Percentiles rank a stretch among this genome's conserved stretches.
phyloP scores from a whole-genome alignment of 2,797 vertebrate genomes.

The Chromobotia macracanthus region DNA sequence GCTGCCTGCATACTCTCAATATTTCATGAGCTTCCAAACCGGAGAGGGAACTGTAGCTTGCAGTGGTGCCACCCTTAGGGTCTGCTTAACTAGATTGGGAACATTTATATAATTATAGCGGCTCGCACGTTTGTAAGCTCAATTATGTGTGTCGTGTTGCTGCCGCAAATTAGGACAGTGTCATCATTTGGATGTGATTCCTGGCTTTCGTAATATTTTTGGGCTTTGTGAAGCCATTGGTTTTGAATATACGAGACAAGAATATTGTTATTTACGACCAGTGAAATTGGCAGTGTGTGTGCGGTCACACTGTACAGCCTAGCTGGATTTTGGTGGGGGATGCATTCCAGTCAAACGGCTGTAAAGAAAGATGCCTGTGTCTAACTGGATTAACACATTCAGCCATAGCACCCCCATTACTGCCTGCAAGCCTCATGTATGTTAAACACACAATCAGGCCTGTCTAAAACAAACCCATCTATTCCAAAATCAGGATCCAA shows the following conservation, averaged over 20 bases:
- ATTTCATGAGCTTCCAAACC: slow-evolving; percentile 58
- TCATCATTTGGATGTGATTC: slow-evolving; percentile 11
- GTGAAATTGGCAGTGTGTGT: slow-evolving; percentile 45
- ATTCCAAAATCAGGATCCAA: slow-evolving; percentile 71
- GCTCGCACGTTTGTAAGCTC: slow-evolving; percentile 15
- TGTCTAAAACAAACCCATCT: slow-evolving; percentile 72
- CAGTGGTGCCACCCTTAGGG: slow-evolving; percentile 43
- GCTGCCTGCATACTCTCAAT: slow-evolving; percentile 47
- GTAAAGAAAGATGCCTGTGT: slow-evolving; percentile 71
- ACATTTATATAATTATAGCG: slow-evolving; percentile 46
- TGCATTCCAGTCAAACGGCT: slow-evolving; percentile 64
- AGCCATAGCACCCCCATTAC: slow-evolving; percentile 57
- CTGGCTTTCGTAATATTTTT: background rate
- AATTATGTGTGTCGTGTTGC: slow-evolving; percentile 22
- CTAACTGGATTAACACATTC: slow-evolving; percentile 66
- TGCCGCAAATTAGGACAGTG: slow-evolving; percentile 7
- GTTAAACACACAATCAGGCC: slow-evolving; percentile 67
- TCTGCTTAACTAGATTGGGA: slow-evolving; percentile 45
- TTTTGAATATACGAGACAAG: background rate
- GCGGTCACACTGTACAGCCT: slow-evolving; percentile 45
- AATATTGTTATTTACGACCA: slow-evolving; percentile 30
- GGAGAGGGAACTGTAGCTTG: slow-evolving; percentile 33
- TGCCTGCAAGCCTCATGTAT: slow-evolving; percentile 63
- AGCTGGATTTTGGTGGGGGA: slow-evolving; percentile 48
- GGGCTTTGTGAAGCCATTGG: slow-evolving; percentile 4